Evolutionary conservation across 2,888 invertebrate genomes (phyloP), one percentile per base, ranked within the genome.

Genomic region (Ephialtes manifestator): DNA sequence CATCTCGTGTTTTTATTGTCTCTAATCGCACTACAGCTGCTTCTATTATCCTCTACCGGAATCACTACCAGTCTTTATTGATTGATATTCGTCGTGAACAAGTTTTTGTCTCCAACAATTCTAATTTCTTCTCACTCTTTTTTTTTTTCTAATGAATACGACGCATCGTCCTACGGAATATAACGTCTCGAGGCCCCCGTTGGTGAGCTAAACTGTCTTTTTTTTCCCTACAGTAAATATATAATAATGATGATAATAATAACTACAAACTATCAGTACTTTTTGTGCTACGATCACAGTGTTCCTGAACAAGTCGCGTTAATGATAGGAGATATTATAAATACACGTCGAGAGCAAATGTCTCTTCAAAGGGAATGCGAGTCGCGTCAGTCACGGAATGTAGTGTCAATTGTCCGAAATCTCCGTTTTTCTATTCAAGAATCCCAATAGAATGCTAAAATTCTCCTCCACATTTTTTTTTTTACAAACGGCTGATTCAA

Each of bases 261-360:
- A 72, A 74, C 86, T 87, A 90, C 81, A 55, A 82, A 86, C 71
- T 86, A 81, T 83, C 82, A 80, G 67, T 81, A 71, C 68, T 79
- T 75, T 87, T 85, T 84, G 86, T 84, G 85, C 92, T 93, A 94
- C 90, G 91, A 94, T 93, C 93, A 93, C 94, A 94, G 93, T 92
- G 91, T 92, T 92, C 88, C 90, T 90, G 91, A 92, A 93, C 90
- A 90, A 67, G 79, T 67, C 53, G 65, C 74, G 70, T 75, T 75
- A 67, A 79, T 65, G 53, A 77, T 65, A 68, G 24, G 53, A 39
- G 51, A n/a, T 55, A 68, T 43, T 63, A 35, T 39, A 51, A 51
- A 24, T 72, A 58, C 35, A 55, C 58, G 31, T 71, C 65, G 51
- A 76, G 35, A 65, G 58, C 67, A 72, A n/a, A n/a, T n/a, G 24